Evolutionary conservation across 2,113 vertebrate species (phyloP).

Genomic region (Labeo rohita): DNA sequence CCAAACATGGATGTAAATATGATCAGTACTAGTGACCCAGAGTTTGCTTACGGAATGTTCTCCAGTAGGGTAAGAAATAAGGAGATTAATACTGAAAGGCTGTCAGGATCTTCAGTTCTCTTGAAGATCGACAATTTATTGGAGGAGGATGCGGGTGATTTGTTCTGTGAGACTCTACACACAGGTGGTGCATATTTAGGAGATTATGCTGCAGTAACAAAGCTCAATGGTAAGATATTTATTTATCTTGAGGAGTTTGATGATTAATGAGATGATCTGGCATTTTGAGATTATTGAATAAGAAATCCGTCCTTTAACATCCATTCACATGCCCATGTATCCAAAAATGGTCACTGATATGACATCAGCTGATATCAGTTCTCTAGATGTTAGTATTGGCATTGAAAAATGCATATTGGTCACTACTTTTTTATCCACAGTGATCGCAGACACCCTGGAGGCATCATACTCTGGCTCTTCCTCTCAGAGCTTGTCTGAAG

Average conservation of each 20-base stretch:
- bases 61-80: neutral
- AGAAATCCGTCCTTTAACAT: neutral
- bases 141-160: conserved; percentile 77
- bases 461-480: conserved; percentile 68
- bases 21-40: conserved; percentile 62
- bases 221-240: conserved; percentile 77
- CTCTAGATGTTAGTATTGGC: neutral
- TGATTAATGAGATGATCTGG: neutral
- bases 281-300: neutral
- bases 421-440: neutral
- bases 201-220: conserved; percentile 75
- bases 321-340: neutral
- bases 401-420: too few species aligned
- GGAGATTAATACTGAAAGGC: conserved; percentile 69
- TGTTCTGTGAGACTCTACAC: conserved; percentile 82
- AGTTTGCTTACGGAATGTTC: conserved; percentile 66
- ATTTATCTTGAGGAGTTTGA: neutral
- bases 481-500: conserved; percentile 69
- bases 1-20: conserved; percentile 62
- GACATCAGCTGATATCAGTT: too few species aligned
- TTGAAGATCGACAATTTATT: conserved; percentile 73
- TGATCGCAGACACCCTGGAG: conserved; percentile 77
- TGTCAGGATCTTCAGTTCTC: conserved; percentile 65
- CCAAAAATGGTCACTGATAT: neutral
- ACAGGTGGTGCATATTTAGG: conserved; percentile 66